phyloP scores from a whole-genome alignment of 1,140 invertebrate species.

The Solen grandis region DNA sequence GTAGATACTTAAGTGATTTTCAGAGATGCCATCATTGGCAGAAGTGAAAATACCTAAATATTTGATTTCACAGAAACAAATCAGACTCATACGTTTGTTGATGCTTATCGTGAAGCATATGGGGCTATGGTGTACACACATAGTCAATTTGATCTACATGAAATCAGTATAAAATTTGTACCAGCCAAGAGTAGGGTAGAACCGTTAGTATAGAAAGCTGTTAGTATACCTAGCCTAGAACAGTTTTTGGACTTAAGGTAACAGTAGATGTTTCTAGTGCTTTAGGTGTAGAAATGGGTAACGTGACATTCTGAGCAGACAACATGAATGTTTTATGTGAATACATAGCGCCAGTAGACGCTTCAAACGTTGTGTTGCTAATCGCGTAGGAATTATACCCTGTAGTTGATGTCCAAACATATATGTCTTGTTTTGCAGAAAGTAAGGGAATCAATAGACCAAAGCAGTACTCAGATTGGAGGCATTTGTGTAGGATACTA shows the following conservation, averaged over 20 bases:
- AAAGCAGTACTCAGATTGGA: conserved; percentile 8
- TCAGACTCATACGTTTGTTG: conserved; percentile 22
- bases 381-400: conserved; percentile 10
- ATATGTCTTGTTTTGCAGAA: not conserved
- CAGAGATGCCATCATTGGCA: not conserved
- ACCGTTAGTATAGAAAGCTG: conserved; percentile 10
- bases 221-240: not conserved
- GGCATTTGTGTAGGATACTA: not conserved
- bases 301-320: conserved; percentile 32
- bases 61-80: not conserved
- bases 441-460: not conserved
- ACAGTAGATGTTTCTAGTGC: not conserved
- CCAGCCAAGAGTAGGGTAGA: conserved; percentile 21
- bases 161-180: conserved; percentile 1
- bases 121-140: conserved; percentile 10
- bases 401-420: not conserved
- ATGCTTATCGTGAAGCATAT: not conserved
- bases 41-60: not conserved
- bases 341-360: not conserved
- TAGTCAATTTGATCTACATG: not conserved
- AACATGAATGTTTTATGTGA: conserved; percentile 40
- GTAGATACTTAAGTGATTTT: not conserved
- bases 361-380: conserved; percentile 23
- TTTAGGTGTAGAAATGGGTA: not conserved
- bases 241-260: conserved; percentile 11